Evolutionary conservation across 1,140 invertebrate genomes (phyloP).

Genomic region (Atta colombica): DNA sequence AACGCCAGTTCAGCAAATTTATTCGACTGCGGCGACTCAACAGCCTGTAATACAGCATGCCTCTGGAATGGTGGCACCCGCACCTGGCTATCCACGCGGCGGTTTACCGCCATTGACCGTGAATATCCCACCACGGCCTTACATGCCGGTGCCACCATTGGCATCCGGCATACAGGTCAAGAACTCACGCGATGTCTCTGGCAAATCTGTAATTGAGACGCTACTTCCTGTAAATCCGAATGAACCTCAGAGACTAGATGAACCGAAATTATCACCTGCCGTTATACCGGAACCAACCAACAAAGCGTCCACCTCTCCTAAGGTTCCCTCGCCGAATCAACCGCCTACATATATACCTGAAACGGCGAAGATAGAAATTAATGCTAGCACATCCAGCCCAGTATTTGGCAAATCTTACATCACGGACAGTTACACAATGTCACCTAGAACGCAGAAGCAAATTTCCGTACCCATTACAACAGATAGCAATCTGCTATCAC

Average conservation of each 20-base stretch:
- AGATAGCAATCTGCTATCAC: constrained; percentile 77
- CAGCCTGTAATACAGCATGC: constrained; percentile 85
- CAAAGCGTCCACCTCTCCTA: constrained; percentile 84
- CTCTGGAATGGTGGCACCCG: constrained; percentile 83
- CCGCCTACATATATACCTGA: constrained; percentile 85
- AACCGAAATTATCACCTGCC: constrained; percentile 83
- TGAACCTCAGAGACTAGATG: constrained; percentile 79
- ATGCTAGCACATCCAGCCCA: constrained; percentile 79
- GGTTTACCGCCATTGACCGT: constrained; percentile 83
- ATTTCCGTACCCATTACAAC: constrained; percentile 58
- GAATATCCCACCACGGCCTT: constrained; percentile 84
- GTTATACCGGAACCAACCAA: constrained; percentile 82
- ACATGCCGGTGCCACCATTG: constrained; percentile 82
- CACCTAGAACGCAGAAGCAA: constrained; percentile 77
- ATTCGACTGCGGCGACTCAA: constrained; percentile 83
- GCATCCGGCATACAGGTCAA: constrained; percentile 78
- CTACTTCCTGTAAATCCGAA: constrained; percentile 80
- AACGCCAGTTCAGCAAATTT: constrained; percentile 80
- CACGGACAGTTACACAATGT: constrained; percentile 72
- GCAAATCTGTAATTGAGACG: constrained; percentile 84
- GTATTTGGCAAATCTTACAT: constrained; percentile 77
- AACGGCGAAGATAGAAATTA: constrained; percentile 85
- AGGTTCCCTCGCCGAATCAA: constrained; percentile 85
- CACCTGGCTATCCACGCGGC: constrained; percentile 82
- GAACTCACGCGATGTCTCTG: constrained; percentile 74